Evolutionary conservation across 2,797 vertebrate species (phyloP), one percentile per base, ranked within the genome.

Genomic region (Syngnathus acus): DNA sequence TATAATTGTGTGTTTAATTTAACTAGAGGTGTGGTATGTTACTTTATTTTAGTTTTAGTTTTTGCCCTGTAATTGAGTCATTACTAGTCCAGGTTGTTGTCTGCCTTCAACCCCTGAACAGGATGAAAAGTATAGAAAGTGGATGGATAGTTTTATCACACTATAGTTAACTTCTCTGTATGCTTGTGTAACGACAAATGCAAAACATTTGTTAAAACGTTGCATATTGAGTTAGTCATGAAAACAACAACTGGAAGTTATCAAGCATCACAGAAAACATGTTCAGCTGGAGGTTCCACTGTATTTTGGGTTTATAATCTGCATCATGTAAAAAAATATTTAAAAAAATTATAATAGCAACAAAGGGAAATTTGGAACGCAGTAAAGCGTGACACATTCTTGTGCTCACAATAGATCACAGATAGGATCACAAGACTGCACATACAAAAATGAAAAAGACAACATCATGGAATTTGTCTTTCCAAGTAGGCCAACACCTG

Each of bases 401-500:
- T 42, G 19, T 4, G 19, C 38, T 11, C 17, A 21, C 17, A 62
- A 62, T 14, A 62, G 71, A 77, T 71, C 72, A 26, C 19, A 57
- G 48, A 68, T 64, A 62, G 5, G 47, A 48, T 48, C 47, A 32
- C 16, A 17, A 74, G 19, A 76, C 45, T 62, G 76, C 73, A 81
- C 32, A 13, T 65, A 80, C 57, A 64, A 32, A 26, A 19, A 37
- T 37, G 23, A 48, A 50, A 37, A 71, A 32, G 11, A 57, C 13
- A 57, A 26, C 14, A 32, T 37, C 2, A 32, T 26, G 57, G 26
- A 0, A 63, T 21, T 59, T 6, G 9, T 66, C 64, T 77, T 78
- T 81, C 72, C 71, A 86, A 74, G 65, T 76, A 75, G 82, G 81
- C 78, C 71, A 74, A 79, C 87, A 88, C 85, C 83, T 89, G 87